These are phyloP conservation scores for Lithosia quadra DNA, from an alignment of 2,888 invertebrate species.

Conservation along the genomic window DNA sequence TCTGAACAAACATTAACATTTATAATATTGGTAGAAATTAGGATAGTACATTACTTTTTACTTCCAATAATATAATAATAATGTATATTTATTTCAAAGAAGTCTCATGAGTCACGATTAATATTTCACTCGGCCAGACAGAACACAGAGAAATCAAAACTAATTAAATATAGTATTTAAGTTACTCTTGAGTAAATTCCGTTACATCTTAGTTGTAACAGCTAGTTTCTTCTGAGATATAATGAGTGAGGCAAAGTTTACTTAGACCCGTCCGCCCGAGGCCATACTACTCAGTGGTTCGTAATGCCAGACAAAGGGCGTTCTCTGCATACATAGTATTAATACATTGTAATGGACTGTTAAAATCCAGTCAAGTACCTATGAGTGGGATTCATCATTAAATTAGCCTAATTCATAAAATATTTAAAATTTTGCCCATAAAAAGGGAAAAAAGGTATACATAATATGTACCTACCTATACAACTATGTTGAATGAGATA, in stretches of 20 bases:
- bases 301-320: slow-evolving; percentile 32
- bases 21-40: too few relatives aligned
- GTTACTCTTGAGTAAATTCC: slow-evolving; percentile 16
- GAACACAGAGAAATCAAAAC: slow-evolving; percentile 2
- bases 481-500: too few relatives aligned
- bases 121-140: too few relatives aligned
- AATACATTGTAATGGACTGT: slow-evolving; percentile 13
- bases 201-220: slow-evolving; percentile 49
- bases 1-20: too few relatives aligned
- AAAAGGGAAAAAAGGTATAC: too few relatives aligned
- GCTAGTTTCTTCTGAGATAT: slow-evolving; percentile 56
- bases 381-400: not conserved
- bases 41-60: too few relatives aligned
- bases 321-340: slow-evolving; percentile 31
- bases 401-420: too few relatives aligned
- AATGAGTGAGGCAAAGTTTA: slow-evolving; percentile 60
- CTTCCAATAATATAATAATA: too few relatives aligned
- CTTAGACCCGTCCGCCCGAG: slow-evolving; percentile 52
- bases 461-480: too few relatives aligned
- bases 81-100: too few relatives aligned
- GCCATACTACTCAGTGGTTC: slow-evolving; percentile 35
- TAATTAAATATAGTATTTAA: slow-evolving; percentile 7
- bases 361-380: not conserved
- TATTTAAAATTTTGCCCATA: too few relatives aligned
- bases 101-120: too few relatives aligned